Percentiles rank a stretch among this genome's conserved stretches.
These are phyloP conservation scores for Triplophysa siluroides DNA, from an alignment of 2,113 vertebrate genomes.

Conservation along the genomic window DNA sequence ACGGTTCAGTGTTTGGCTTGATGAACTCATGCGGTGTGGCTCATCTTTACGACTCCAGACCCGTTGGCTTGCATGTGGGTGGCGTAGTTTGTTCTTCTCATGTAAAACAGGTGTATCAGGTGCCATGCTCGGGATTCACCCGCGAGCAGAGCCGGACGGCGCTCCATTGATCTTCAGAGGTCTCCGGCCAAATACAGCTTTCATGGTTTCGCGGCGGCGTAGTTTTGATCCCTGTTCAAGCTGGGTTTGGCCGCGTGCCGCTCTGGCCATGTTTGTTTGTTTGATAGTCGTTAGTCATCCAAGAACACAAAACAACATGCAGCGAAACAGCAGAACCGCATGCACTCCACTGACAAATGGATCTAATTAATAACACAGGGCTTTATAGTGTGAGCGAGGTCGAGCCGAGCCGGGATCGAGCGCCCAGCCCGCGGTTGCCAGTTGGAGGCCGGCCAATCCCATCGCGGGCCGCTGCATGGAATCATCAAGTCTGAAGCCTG, in stretches of 20 bases:
- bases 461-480: constrained; percentile 64
- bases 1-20: not conserved
- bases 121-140: constrained; percentile 10
- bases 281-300: constrained; percentile 61
- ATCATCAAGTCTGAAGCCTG: constrained; percentile 72
- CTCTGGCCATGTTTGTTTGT: constrained; percentile 63
- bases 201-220: constrained; percentile 51
- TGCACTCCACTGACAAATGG: constrained; percentile 67
- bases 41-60: not conserved
- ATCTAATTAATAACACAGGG: constrained; percentile 66
- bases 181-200: constrained; percentile 59
- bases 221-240: constrained; percentile 52
- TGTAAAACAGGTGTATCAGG: constrained; percentile 42
- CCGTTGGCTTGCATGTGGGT: not conserved
- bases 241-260: constrained; percentile 54
- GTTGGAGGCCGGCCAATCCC: constrained; percentile 60
- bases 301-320: constrained; percentile 58
- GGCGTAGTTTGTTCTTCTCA: not conserved
- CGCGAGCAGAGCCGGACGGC: not conserved
- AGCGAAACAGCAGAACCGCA: constrained; percentile 48
- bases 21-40: not conserved
- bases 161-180: not conserved
- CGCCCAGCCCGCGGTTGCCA: constrained; percentile 53
- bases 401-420: constrained; percentile 41
- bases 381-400: constrained; percentile 61